A percentile compares a stretch with the other conserved stretches of the same genome.
These are phyloP conservation scores for Ctenosaura bakeri DNA, from an alignment of 2,797 vertebrate species.

Conservation along the genomic window DNA sequence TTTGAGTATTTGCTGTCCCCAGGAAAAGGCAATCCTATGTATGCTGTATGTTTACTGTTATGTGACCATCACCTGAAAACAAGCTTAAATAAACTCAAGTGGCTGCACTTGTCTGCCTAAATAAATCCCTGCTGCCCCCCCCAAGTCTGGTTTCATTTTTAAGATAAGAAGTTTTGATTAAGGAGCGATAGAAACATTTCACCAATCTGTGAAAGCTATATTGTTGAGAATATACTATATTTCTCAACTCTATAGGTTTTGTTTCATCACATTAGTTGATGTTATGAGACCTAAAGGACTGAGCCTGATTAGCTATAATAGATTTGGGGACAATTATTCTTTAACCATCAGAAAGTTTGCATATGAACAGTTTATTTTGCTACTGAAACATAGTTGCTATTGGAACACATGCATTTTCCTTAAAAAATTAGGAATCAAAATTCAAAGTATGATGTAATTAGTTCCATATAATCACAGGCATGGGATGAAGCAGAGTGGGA, in stretches of 20 bases:
- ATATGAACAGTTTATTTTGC: conserved; percentile 14
- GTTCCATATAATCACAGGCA: neutral
- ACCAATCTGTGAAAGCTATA: conserved; percentile 67
- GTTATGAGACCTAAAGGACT: conserved; percentile 70
- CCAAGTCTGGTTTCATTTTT: conserved; percentile 69
- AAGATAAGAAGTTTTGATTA: conserved; percentile 74
- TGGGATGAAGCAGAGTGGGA: no score
- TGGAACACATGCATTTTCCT: neutral
- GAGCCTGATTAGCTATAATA: conserved; percentile 44
- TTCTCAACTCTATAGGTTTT: conserved; percentile 66
- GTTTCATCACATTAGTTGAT: conserved; percentile 63
- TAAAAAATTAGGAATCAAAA: conserved; percentile 19
- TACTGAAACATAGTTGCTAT: conserved; percentile 30
- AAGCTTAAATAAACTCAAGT: conserved; percentile 75
- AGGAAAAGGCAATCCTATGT: conserved; percentile 64
- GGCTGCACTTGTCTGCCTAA: conserved; percentile 60
- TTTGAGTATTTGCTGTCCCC: conserved; percentile 62
- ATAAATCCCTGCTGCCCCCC: conserved; percentile 53
- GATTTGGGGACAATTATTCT: conserved; percentile 43
- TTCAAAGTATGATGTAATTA: neutral
- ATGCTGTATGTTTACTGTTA: conserved; percentile 64
- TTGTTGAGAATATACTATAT: conserved; percentile 64
- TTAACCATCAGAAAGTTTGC: conserved; percentile 32
- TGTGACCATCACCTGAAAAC: conserved; percentile 60
- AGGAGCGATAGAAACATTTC: conserved; percentile 66